Percentiles rank a stretch among this genome's conserved stretches.
These are phyloP conservation scores for Danio choprae DNA, from an alignment of 2,797 vertebrate genomes.

Conservation along the genomic window DNA sequence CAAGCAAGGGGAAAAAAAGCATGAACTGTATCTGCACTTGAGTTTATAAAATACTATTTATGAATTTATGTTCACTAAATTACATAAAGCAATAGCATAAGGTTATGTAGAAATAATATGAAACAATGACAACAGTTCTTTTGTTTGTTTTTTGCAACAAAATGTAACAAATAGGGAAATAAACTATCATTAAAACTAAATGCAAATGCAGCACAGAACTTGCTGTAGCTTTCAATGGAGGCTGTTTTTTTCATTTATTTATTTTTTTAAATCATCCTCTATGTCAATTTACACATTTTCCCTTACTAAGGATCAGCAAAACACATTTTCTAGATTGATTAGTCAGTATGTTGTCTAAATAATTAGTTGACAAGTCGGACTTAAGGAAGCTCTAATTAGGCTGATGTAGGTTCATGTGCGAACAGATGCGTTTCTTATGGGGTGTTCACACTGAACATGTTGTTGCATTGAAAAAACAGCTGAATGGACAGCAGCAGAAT, in stretches of 20 bases:
- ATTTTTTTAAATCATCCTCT: background rate
- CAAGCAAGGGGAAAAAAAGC: background rate
- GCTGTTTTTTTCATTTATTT: background rate
- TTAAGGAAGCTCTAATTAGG: constrained; percentile 5
- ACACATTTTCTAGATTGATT: background rate
- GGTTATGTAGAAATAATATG: constrained; percentile 32
- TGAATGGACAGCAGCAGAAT: background rate
- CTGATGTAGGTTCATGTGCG: background rate
- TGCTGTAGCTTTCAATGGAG: constrained; percentile 59
- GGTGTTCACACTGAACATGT: background rate
- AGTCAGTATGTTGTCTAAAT: background rate
- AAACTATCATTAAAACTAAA: constrained; percentile 70
- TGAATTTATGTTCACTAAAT: constrained; percentile 26
- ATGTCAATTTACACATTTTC: background rate
- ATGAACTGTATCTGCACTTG: background rate
- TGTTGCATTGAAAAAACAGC: background rate
- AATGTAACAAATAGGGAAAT: constrained; percentile 15
- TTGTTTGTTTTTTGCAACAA: constrained; percentile 5
- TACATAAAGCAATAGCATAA: constrained; percentile 23
- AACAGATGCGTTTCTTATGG: background rate
- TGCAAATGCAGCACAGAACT: constrained; percentile 74
- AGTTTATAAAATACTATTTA: constrained; percentile 33
- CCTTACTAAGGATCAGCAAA: background rate
- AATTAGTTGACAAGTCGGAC: constrained; percentile 6
- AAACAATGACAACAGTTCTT: constrained; percentile 46